Base-by-base conservation (phyloP, 2,797 vertebrate genomes). In the Myripristis jacobus region DNA sequence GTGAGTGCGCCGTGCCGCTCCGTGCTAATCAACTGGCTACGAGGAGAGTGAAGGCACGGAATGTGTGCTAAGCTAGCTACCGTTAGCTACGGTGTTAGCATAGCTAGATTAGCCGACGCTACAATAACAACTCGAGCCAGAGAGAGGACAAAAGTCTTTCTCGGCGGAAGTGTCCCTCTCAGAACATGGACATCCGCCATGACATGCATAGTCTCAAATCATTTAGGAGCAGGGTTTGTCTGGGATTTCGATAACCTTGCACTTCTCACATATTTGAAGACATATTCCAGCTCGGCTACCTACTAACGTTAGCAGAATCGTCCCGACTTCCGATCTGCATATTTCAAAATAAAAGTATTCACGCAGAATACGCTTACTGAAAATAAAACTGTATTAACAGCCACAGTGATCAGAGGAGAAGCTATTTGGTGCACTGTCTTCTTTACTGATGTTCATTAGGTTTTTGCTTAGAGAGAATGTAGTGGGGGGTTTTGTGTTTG, bases 71-170 rank as follows among this genome's bases (percentile, higher is more conserved):
- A 24, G 27, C 44, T 27, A 52, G 61, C 48, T 50, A 64, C 27
- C 48, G 19, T 21, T 64, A 64, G 58, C 58, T 27, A 77, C 82
- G 10, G 64, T 34, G 69, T 71, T 72, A 80, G n/a, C n/a, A n/a
- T n/a, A n/a, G 86, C 85, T 76, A 60, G 51, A 22, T 22, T 15
- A 54, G 80, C 84, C 73, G 61, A 73, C 24, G 75, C 72, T 86
- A 80, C 88, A 87, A 87, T 66, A 89, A 89, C 87, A 89, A 84
- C 73, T 77, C 62, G 66, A 79, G 61, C 66, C 64, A n/a, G 75
- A 66, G 21, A 57, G 73, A 77, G 50, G 4, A 57, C 57, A 41
- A 29, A 60, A 69, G 82, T 71, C 61, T 64, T 15, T 21, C 21
- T 48, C 59, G 29, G 29, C 24, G 36, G 36, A 57, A 3, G 47